phyloP scores from a whole-genome alignment of 1,140 invertebrate genomes.

The Plectrocnemia conspersa region DNA sequence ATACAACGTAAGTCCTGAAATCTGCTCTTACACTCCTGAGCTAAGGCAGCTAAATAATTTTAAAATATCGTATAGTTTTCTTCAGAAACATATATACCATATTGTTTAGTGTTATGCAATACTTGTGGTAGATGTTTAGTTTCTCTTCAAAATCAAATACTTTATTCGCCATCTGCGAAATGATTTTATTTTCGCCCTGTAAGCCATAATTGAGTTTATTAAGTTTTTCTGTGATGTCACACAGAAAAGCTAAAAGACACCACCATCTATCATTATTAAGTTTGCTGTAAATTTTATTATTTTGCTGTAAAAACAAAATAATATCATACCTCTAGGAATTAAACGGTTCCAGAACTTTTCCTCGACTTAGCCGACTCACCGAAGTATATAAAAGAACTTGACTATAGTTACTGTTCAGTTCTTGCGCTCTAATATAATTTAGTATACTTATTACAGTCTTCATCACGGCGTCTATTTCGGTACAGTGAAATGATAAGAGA shows the following conservation, averaged over 20 bases:
- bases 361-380: conserved; percentile 16
- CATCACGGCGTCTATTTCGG: conserved; percentile 17
- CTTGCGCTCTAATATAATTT: too few species aligned
- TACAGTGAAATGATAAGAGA: conserved; percentile 25
- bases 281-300: conserved; percentile 18
- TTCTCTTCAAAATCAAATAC: conserved; percentile 13
- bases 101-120: conserved; percentile 14
- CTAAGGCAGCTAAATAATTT: conserved; percentile 11
- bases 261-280: conserved; percentile 4
- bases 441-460: conserved; percentile 13
- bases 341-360: conserved; percentile 16
- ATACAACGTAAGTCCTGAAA: too few species aligned
- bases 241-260: too few species aligned
- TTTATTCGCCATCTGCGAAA: too few species aligned
- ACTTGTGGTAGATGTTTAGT: conserved; percentile 13
- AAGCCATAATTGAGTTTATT: conserved; percentile 1
- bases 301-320: conserved; percentile 19
- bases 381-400: conserved; percentile 13
- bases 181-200: too few species aligned
- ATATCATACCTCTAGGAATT: conserved; percentile 14
- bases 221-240: too few species aligned
- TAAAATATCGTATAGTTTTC: conserved; percentile 11
- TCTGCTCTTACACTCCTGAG: too few species aligned
- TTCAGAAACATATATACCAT: conserved; percentile 8
- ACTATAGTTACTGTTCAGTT: conserved; percentile 21